Evolutionary conservation across 2,888 invertebrate species (phyloP).

Genomic region (Eupsilia transversa): DNA sequence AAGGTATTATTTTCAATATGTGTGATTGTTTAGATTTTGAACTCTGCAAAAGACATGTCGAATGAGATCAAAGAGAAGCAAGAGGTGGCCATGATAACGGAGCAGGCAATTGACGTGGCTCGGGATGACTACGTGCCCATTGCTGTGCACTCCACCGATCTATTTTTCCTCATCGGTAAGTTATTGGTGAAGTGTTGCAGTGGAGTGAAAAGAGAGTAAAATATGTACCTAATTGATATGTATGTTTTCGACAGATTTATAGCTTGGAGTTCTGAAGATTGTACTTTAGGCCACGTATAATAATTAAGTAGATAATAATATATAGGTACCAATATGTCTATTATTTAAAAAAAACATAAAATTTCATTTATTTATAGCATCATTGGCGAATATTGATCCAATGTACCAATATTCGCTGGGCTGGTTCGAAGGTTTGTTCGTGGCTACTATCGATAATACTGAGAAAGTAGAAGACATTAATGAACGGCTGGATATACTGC

Average conservation of each 20-base stretch:
- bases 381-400: conserved; percentile 97
- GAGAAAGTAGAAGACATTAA: conserved; percentile 95
- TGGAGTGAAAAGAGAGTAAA: neutral
- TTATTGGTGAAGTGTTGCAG: neutral
- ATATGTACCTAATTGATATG: neutral
- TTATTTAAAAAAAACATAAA: neutral
- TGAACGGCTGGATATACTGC: conserved; percentile 93
- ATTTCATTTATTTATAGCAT: conserved; percentile 84
- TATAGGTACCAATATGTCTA: neutral
- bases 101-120: conserved; percentile 96
- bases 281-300: neutral
- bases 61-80: conserved; percentile 98
- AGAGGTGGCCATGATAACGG: conserved; percentile 96
- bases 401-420: conserved; percentile 99
- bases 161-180: conserved; percentile 97
- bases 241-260: neutral
- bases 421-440: conserved; percentile 98
- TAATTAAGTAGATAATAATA: neutral
- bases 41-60: conserved; percentile 96
- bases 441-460: conserved; percentile 96
- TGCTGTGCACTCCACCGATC: conserved; percentile 96
- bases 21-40: conserved; percentile 91
- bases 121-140: conserved; percentile 97
- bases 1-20: neutral
- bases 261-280: neutral